Evolutionary conservation across 2,888 invertebrate genomes (phyloP), one percentile per base, ranked within the genome.

Genomic region (Atethmia centrago): DNA sequence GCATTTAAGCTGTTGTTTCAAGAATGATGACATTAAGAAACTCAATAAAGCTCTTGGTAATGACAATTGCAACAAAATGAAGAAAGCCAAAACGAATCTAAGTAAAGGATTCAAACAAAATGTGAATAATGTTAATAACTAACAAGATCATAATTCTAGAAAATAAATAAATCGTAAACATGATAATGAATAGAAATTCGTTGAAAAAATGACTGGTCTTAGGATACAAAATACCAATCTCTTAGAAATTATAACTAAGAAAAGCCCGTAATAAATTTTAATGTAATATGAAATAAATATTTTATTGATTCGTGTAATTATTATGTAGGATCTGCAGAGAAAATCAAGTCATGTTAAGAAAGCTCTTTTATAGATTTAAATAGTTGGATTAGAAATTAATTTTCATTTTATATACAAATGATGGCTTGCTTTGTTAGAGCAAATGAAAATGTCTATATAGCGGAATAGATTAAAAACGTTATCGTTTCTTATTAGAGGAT

Each of bases 81-180:
- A 19, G 7, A 1, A 61, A 36, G 3, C 12, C 36, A 0, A 42
- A 31, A 25, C 0, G 2, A 21, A 3, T 19, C 4, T 5, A 7
- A 21, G 0, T 2, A 8, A 53, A n/a, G 3, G 8, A 47, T n/a
- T 40, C 0, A 55, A 28, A 40, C 1, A 40, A 47, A 10, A n/a
- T 28, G 0, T 21, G 0, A 21, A 45, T 47, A 2, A 19, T 31
- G 16, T 25, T 71, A 21, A 45, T 53, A 12, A 59, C 14, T 16
- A 8, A 19, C 3, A 3, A 63, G 2, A 74, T 28, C n/a, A n/a
- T n/a, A 7, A 14, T 53, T 59, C 10, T 21, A 47, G 9, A 66
- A 19, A 53, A 53, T 53, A 73, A 63, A 71, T 78, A 58, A 56
- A 66, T 65, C 61, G 49, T 77, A 62, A 78, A 61, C 14, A 14